These are phyloP conservation scores for Anolis apletophallus DNA, from an alignment of 2,797 vertebrate genomes.

Conservation along the genomic window DNA sequence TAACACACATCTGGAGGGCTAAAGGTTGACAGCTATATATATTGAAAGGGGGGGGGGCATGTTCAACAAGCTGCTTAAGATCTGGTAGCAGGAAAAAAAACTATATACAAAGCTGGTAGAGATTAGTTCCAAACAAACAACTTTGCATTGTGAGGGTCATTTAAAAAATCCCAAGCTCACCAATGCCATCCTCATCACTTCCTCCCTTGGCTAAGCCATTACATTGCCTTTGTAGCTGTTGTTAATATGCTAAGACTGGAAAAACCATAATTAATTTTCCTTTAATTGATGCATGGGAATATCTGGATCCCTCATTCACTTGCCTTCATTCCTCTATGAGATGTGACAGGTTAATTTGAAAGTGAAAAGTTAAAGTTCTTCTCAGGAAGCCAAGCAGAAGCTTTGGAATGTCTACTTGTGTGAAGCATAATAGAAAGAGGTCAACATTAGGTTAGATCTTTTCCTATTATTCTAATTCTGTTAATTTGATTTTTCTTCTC, in stretches of 20 bases:
- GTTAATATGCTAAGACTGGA: slow-evolving; percentile 70
- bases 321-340: slow-evolving; percentile 74
- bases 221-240: slow-evolving; percentile 56
- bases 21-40: too few species aligned
- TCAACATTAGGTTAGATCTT: slow-evolving; percentile 73
- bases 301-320: slow-evolving; percentile 75
- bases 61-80: background rate
- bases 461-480: slow-evolving; percentile 67
- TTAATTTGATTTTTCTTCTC: slow-evolving; percentile 70
- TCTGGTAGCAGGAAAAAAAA: too few species aligned
- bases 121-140: background rate
- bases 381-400: slow-evolving; percentile 76
- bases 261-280: slow-evolving; percentile 78
- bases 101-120: too few species aligned
- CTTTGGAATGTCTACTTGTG: slow-evolving; percentile 66
- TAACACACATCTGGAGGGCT: background rate
- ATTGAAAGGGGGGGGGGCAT: too few species aligned
- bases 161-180: background rate
- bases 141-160: background rate
- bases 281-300: slow-evolving; percentile 80
- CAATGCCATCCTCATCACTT: background rate
- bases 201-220: slow-evolving; percentile 24
- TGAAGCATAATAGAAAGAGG: slow-evolving; percentile 74
- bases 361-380: slow-evolving; percentile 78
- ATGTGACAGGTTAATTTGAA: slow-evolving; percentile 84